Percentiles rank a stretch among this genome's conserved stretches.
phyloP scores from a whole-genome alignment of 2,113 vertebrate genomes.

The Meriones unguiculatus region DNA sequence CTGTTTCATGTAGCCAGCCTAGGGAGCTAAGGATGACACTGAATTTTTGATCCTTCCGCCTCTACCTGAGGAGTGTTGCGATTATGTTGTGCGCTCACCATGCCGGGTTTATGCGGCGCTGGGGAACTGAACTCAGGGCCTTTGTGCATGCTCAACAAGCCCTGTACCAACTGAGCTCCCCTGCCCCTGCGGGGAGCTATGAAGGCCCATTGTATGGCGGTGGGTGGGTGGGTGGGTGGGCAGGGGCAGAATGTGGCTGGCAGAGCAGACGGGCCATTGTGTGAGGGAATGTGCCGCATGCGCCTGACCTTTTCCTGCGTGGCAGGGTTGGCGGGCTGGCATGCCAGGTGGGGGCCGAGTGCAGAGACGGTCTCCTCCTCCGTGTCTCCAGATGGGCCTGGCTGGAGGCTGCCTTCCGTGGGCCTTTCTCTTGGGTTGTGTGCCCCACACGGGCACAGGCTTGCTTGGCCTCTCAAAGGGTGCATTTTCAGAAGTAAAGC shows the following conservation, averaged over 20 bases:
- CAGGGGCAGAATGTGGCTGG: constrained; percentile 66
- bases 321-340: constrained; percentile 68
- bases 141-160: not conserved
- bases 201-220: constrained; percentile 71
- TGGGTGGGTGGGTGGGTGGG: constrained; percentile 72
- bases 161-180: not conserved
- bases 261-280: constrained; percentile 74
- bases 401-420: not conserved
- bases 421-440: not conserved
- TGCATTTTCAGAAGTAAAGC: not conserved
- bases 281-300: constrained; percentile 76
- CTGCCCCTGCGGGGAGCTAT: constrained; percentile 43
- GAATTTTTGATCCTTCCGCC: not conserved
- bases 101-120: not conserved
- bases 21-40: not conserved
- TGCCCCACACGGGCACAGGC: not conserved
- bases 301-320: constrained; percentile 77
- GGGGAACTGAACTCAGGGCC: not conserved
- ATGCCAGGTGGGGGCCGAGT: constrained; percentile 73
- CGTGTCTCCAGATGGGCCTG: not conserved
- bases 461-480: not conserved
- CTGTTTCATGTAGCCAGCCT: not conserved
- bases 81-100: not conserved
- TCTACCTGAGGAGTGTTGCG: not conserved
- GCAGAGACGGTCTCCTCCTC: not conserved